Percentiles rank a stretch among this genome's conserved stretches.
Evolutionary conservation across 2,797 vertebrate genomes (phyloP).

Genomic region (Peromyscus eremicus): DNA sequence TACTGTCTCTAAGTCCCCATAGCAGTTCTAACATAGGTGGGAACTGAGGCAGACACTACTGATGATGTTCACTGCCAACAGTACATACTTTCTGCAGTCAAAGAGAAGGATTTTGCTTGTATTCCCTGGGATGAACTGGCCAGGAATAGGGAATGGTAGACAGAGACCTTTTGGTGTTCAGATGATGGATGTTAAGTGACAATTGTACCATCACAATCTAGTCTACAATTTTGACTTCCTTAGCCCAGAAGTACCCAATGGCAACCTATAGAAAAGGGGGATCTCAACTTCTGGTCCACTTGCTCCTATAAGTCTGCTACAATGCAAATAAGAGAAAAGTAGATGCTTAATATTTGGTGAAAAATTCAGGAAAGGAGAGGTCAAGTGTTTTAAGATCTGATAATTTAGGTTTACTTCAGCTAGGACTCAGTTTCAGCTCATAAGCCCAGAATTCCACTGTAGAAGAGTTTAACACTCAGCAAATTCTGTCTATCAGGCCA

Average conservation of each 20-base stretch:
- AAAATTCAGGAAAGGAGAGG: not conserved
- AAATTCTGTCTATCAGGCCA: not conserved
- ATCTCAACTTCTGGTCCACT: not conserved
- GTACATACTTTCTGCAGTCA: not conserved
- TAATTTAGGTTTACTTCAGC: not conserved
- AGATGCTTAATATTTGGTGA: not conserved
- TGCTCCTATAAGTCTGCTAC: not conserved
- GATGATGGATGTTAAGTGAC: not conserved
- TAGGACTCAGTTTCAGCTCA: not conserved
- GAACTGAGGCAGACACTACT: not conserved
- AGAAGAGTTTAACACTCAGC: not conserved
- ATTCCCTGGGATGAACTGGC: not conserved
- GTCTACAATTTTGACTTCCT: not conserved
- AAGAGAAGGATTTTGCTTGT: not conserved
- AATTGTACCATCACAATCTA: not conserved
- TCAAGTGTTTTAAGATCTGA: not conserved
- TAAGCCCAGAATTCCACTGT: not conserved
- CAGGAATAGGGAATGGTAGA: not conserved
- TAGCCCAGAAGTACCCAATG: not conserved
- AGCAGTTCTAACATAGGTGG: not conserved
- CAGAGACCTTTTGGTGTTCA: not conserved
- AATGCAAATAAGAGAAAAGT: slow-evolving; percentile 8
- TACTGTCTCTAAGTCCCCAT: not conserved
- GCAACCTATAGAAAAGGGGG: not conserved
- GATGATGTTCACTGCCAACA: not conserved